Conservation (phyloP, 1,140 invertebrate genomes). For the Acromyrmex heyeri region DNA sequence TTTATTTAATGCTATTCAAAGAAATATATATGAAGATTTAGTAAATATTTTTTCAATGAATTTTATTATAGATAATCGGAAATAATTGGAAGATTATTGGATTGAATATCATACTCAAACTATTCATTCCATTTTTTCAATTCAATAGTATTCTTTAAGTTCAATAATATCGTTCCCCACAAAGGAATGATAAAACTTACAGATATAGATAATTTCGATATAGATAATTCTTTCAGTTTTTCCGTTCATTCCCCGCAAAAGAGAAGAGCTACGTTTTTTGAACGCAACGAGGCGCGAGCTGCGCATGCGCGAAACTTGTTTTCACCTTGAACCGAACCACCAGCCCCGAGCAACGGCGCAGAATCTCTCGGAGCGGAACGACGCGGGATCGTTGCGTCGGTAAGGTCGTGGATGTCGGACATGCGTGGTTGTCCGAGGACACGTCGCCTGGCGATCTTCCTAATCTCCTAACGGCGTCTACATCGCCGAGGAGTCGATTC, state of each 20-base stretch:
- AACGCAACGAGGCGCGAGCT: too few relatives aligned
- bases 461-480: neutral
- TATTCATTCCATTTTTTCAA: too few relatives aligned
- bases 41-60: too few relatives aligned
- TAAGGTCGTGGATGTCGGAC: slow-evolving; percentile 3
- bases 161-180: too few relatives aligned
- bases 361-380: neutral
- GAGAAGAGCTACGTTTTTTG: neutral
- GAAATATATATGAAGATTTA: too few relatives aligned
- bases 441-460: slow-evolving; percentile 27
- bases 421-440: slow-evolving; percentile 50
- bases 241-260: neutral
- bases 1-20: too few relatives aligned
- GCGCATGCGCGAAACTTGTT: neutral
- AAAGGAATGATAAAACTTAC: too few relatives aligned
- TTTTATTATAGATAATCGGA: too few relatives aligned
- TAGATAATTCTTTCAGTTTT: neutral
- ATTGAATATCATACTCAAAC: too few relatives aligned
- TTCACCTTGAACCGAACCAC: neutral
- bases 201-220: too few relatives aligned
- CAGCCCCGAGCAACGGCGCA: neutral
- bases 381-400: neutral
- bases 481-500: slow-evolving; percentile 36
- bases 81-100: too few relatives aligned
- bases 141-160: too few relatives aligned